Conservation (phyloP, 2,113 vertebrate species). For the Dendrocopos noguchii region DNA sequence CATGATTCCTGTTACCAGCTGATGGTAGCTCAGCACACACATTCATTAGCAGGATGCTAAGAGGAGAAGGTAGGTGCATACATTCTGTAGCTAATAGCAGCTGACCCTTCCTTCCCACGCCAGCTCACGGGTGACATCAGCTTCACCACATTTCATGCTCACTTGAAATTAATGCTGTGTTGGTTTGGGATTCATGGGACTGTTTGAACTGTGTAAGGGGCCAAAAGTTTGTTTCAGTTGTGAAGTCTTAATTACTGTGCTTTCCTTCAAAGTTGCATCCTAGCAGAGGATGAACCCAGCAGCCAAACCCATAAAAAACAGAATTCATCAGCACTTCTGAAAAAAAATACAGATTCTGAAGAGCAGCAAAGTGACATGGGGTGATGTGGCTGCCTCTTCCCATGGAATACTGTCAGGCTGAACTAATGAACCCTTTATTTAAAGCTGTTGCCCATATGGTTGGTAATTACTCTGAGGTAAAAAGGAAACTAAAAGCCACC, state of each 20-base stretch:
- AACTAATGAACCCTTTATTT: neutral
- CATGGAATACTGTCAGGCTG: neutral
- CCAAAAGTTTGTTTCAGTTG: neutral
- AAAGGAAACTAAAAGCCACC: neutral
- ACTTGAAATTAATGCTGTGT: neutral
- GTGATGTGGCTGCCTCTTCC: neutral
- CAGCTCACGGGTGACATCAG: neutral
- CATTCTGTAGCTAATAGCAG: neutral
- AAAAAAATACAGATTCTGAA: neutral
- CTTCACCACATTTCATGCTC: neutral
- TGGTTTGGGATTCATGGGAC: neutral
- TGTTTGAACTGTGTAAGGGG: neutral
- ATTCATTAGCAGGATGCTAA: neutral
- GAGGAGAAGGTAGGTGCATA: neutral
- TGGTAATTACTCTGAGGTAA: neutral
- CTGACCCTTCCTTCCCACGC: neutral
- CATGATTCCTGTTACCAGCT: neutral
- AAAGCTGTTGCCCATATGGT: neutral
- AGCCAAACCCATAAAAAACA: neutral
- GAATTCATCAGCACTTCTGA: neutral
- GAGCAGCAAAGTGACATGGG: neutral
- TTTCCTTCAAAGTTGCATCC: neutral
- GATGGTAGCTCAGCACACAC: neutral
- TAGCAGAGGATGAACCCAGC: neutral
- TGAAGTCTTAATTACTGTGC: neutral